Conservation (phyloP, 23 tunicate species). For the Pegea sp. region DNA sequence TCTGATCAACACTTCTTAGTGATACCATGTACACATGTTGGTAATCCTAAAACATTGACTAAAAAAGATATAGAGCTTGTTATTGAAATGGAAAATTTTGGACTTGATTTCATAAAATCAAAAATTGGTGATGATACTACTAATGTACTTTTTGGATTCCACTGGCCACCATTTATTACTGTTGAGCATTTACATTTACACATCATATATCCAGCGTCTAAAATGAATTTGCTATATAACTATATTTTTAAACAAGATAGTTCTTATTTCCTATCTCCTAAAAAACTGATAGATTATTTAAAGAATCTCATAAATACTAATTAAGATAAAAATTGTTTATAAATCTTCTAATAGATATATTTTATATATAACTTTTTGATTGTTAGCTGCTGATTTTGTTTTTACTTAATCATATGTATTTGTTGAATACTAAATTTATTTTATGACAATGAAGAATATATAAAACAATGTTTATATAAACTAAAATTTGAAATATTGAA, state of each 20-base stretch:
- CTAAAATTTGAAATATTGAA: no score
- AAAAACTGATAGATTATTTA: slow-evolving; percentile 7
- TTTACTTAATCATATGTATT: no score
- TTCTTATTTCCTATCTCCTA: slow-evolving; percentile 37
- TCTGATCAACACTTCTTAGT: slow-evolving; percentile 64
- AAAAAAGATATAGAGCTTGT: slow-evolving; percentile 23
- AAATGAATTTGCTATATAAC: slow-evolving; percentile 10
- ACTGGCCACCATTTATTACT: slow-evolving; percentile 81
- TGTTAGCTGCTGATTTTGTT: no score
- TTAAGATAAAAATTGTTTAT: no score
- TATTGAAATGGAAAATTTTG: slow-evolving; percentile 40
- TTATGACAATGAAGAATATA: no score
- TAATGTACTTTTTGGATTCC: slow-evolving; percentile 52
- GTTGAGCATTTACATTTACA: slow-evolving; percentile 83
- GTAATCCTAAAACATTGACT: slow-evolving; percentile 34
- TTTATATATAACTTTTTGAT: no score
- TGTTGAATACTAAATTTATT: no score
- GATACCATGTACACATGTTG: slow-evolving; percentile 30
- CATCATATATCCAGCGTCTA: slow-evolving; percentile 34
- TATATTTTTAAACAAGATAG: slow-evolving; percentile 19
- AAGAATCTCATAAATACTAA: no score
- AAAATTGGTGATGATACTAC: slow-evolving; percentile 3
- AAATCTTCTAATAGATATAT: no score
- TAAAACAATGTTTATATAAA: no score
- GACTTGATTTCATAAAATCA: slow-evolving; percentile 9